Evolutionary conservation across 2,888 invertebrate species (phyloP), one percentile per base, ranked within the genome.

Genomic region (Frankliniella intonsa): DNA sequence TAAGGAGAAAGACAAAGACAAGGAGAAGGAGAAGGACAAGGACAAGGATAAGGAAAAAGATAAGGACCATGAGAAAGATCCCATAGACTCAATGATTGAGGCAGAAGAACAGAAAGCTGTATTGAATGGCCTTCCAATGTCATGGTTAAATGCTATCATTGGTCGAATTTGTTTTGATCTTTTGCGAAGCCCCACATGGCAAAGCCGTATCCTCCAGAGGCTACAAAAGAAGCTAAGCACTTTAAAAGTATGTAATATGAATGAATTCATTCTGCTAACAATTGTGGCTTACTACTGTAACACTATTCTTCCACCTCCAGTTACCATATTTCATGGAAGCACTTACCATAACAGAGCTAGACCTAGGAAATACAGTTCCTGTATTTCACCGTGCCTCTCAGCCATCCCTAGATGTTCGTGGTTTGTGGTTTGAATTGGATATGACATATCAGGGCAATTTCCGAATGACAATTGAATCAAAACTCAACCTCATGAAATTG

Each of bases 271-370:
- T 2, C 25, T 3, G 38, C 25, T 80, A 25, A 22, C 27, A 80
- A 25, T 80, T 22, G 27, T 80, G 80, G 80, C 25, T 38, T 22
- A 62, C 49, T 19, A 38, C 25, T 27, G 8, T 55, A 14, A n/a
- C 9, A 51, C 19, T 65, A 38, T 69, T 81, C 3, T 80, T 83
- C 81, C 62, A 14, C 82, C 86, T 85, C 0, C 87, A 92, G 90
- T 88, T 95, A 84, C 97, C 97, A 0, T 93, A 94, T 85, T 96
- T 97, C 88, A 95, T 97, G 90, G 95, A 96, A 84, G 94, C 94
- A 84, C 90, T 97, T 82, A 88, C 91, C 81, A 91, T 97, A 84
- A 92, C 93, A 55, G 93, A 94, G 86, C 88, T 97, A 85, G 92
- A 93, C 80, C 90, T 96, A 85, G 94, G 94, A 69, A 87, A 88